Evolutionary conservation across 2,888 invertebrate species (phyloP).

Genomic region (Heliconius cydno): DNA sequence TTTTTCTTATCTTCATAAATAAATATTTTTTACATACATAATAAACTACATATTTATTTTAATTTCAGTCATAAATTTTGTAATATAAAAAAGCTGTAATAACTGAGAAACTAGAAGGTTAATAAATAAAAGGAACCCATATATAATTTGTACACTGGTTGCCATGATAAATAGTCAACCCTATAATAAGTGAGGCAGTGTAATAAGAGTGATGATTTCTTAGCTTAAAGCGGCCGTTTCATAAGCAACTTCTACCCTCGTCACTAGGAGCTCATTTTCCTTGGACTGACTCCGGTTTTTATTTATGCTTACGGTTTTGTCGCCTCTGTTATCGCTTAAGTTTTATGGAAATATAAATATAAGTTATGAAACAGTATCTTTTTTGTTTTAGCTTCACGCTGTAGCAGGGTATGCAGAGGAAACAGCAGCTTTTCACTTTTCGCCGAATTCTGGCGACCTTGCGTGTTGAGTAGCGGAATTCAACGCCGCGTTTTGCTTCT

Average conservation of each 20-base stretch:
- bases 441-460: no score
- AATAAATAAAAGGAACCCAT: no score
- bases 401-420: no score
- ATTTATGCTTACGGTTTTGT: conserved; percentile 38
- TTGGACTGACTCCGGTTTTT: conserved; percentile 62
- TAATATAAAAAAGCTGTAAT: not conserved
- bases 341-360: conserved; percentile 4
- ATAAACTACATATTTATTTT: no score
- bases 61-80: not conserved
- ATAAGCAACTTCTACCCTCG: conserved; percentile 70
- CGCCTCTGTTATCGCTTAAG: conserved; percentile 13
- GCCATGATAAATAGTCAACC: conserved; percentile 54
- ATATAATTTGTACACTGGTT: not conserved
- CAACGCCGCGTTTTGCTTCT: no score
- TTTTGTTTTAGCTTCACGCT: no score
- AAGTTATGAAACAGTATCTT: not conserved
- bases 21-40: not conserved
- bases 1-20: not conserved
- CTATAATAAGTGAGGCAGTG: conserved; percentile 56
- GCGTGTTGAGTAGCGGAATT: no score
- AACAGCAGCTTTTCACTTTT: no score
- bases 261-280: conserved; percentile 68
- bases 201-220: conserved; percentile 76
- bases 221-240: conserved; percentile 69
- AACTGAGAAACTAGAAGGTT: not conserved